Conservation (phyloP, 2,888 invertebrate genomes). For the Nomada flava region DNA sequence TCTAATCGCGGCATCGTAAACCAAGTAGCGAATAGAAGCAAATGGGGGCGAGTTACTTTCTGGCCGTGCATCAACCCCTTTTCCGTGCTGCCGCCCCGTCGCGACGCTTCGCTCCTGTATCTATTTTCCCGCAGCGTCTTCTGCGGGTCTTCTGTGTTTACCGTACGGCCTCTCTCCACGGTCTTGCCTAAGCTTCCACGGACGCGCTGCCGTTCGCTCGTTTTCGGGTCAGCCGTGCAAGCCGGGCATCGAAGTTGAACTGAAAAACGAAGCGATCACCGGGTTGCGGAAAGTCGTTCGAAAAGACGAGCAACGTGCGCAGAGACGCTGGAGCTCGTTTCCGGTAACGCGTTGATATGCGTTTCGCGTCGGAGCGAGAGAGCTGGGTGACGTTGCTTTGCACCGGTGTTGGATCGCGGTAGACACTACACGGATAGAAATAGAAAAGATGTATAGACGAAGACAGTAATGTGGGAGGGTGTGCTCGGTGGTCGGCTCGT, state of each 20-base stretch:
- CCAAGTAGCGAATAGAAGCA: conserved; percentile 21
- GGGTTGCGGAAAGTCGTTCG: conserved; percentile 24
- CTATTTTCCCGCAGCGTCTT: conserved; percentile 62
- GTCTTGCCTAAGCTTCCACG: conserved; percentile 64
- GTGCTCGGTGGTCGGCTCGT: conserved; percentile 14
- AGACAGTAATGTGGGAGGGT: neutral
- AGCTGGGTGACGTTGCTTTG: neutral
- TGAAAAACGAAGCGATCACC: neutral
- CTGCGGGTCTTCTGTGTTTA: conserved; percentile 79
- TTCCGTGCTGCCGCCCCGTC: neutral
- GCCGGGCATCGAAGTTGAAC: conserved; percentile 35
- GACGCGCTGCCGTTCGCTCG: neutral
- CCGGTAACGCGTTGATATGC: conserved; percentile 45
- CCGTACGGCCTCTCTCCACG: conserved; percentile 77
- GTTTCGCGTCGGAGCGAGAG: conserved; percentile 45
- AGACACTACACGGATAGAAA: conserved; percentile 15
- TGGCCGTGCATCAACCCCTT: conserved; percentile 9
- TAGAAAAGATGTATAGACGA: conserved; percentile 20
- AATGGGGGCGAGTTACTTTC: conserved; percentile 18
- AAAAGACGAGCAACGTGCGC: neutral
- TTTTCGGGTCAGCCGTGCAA: neutral
- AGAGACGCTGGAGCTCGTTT: conserved; percentile 37
- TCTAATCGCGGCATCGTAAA: conserved; percentile 46
- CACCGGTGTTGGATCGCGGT: neutral
- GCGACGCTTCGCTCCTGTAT: neutral